Base-by-base conservation (phyloP, 2,888 invertebrate genomes). In the Melipona bicolor region DNA sequence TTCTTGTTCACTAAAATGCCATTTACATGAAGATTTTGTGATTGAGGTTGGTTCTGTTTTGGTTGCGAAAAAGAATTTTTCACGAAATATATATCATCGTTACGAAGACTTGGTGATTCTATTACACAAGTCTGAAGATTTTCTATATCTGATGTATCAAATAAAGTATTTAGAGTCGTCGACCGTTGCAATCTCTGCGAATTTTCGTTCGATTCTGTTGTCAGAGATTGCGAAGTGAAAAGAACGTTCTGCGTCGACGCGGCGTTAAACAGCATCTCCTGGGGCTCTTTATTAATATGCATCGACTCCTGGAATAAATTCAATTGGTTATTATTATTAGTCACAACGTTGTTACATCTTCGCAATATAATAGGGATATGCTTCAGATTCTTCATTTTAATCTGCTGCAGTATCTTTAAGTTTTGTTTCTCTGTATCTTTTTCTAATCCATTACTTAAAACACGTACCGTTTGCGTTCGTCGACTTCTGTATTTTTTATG, bases 291-390 rank as follows among this genome's bases (percentile, higher is more conserved):
- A 19, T 72, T 52, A 17, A 50, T 21, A 13, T 36, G 15, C 24
- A 54, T 62, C 4, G 80, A 50, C 15, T 69, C 43, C 0, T 69
- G n/a, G 32, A 75, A 78, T 36, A 75, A n/a, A 52, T 71, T 75
- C 15, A 50, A 5, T 17, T n/a, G 54, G 32, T 59, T 36, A 6
- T 50, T 75, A 21, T 68, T 54, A 50, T 11, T 67, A 9, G 36
- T 11, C 0, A n/a, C 19, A 0, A 11, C 2, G 2, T 50, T 72
- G 17, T 59, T 72, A 24, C 72, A 67, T 3, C 61, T 72, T 13
- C 84, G 67, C 3, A 84, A 61, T 64, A 84, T 84, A 13, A 83
- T 54, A 0, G 84, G 84, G 0, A 83, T 27, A 5, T 84, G 72
- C 56, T 83, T 84, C 19, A 69, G 21, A 24, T 43, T 76, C n/a